Evolutionary conservation across 1,140 invertebrate species (phyloP), one percentile per base, ranked within the genome.

Genomic region (Alviniconcha marisindica): DNA sequence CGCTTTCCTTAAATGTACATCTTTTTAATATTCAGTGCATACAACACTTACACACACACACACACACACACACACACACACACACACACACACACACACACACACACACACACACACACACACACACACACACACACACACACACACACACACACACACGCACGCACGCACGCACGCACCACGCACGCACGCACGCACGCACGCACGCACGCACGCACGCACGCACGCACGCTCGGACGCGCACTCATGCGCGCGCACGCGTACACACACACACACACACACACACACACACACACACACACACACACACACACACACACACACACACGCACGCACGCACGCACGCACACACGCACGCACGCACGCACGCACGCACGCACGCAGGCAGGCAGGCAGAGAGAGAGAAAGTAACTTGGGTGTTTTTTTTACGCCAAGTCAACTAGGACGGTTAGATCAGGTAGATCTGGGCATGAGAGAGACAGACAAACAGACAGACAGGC

Each of bases 311-410:
- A 71, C 31, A 71, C 66, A 71, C 14, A 71, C 66, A 71, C 66
- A 71, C 66, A 71, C 66, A 71, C 66, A 71, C 66, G 36, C 66
- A 71, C 66, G 36, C 66, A 71, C 31, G 36, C 66, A 71, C 66
- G 36, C 31, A 71, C 66, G 36, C 66, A 71, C 66, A 71, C 66
- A 1, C 66, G 5, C 66, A 36, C 66, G 21, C 31, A 54, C 60
- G 28, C 60, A 66, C 60, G 28, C 60, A 66, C 60, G 28, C 60
- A 66, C 60, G 28, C 60, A 66, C 60, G 28, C 51, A 54, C 51
- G 24, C 51, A 54, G 12, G 24, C 51, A 54, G 12, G 24, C 51
- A 54, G 12, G 24, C 51, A 54, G 12, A 54, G 7, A n/a, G 7
- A n/a, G n/a, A 5, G 10, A 5, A 66, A 12, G 21, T 12, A 66